These are phyloP conservation scores for Clepsis dumicolana DNA, from an alignment of 2,888 invertebrate genomes.

Conservation along the genomic window DNA sequence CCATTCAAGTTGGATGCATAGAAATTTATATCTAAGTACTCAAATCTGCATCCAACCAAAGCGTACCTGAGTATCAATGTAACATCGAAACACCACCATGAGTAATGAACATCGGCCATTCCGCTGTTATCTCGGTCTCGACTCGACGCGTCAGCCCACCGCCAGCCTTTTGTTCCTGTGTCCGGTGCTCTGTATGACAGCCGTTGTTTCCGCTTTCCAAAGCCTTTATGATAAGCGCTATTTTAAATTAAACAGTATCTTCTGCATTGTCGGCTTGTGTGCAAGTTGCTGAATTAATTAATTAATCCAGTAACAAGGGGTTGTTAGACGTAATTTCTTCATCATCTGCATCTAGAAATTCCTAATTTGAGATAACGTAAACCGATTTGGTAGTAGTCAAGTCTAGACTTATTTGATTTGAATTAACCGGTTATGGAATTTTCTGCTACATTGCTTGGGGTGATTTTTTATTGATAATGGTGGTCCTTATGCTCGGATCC, in stretches of 20 bases:
- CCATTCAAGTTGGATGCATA: too few relatives aligned
- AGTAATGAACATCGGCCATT: constrained; percentile 48
- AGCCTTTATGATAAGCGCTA: background rate
- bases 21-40: background rate
- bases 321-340: background rate
- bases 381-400: too few relatives aligned
- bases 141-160: constrained; percentile 8
- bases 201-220: constrained; percentile 33
- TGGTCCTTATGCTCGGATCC: too few relatives aligned
- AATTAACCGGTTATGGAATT: too few relatives aligned
- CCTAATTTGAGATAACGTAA: too few relatives aligned
- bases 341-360: too few relatives aligned
- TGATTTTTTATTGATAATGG: too few relatives aligned
- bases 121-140: constrained; percentile 55
- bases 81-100: constrained; percentile 45
- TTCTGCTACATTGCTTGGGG: too few relatives aligned
- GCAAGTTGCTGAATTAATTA: background rate
- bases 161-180: constrained; percentile 40
- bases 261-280: background rate
- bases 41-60: constrained; percentile 23
- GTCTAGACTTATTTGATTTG: too few relatives aligned
- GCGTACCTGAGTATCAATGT: constrained; percentile 17
- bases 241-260: constrained; percentile 9
- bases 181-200: constrained; percentile 36
- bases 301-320: background rate